These are phyloP conservation scores for Haplochromis vanheusdeni DNA, from an alignment of 2,113 vertebrate genomes.

Conservation along the genomic window DNA sequence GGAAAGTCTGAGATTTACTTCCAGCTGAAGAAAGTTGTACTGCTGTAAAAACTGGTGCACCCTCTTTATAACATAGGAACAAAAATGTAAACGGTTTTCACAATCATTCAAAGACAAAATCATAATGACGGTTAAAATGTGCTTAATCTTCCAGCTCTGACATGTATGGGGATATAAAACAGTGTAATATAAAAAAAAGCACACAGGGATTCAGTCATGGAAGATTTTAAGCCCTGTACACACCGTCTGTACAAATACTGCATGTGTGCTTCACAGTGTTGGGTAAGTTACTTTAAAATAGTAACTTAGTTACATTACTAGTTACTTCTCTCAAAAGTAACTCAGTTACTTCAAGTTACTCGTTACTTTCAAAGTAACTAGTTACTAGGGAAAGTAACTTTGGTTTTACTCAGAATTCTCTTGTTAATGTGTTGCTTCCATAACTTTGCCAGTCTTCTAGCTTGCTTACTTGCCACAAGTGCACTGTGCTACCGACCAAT, in stretches of 20 bases:
- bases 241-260: background rate
- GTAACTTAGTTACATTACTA: too few relatives aligned
- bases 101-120: background rate
- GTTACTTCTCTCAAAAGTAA: too few relatives aligned
- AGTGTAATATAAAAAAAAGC: accelerated
- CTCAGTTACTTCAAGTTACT: too few relatives aligned
- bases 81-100: accelerated
- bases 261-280: background rate
- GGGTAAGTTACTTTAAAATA: too few relatives aligned
- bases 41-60: background rate
- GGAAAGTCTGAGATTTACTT: background rate
- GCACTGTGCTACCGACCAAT: too few relatives aligned
- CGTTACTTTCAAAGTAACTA: too few relatives aligned
- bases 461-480: too few relatives aligned
- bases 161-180: background rate
- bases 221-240: background rate
- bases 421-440: too few relatives aligned
- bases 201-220: background rate
- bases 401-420: too few relatives aligned
- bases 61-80: background rate
- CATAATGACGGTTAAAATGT: background rate
- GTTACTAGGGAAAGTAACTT: too few relatives aligned
- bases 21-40: background rate
- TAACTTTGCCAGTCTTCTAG: too few relatives aligned
- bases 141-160: background rate